Percentiles rank a stretch among this genome's conserved stretches.
Evolutionary conservation across 2,113 vertebrate species (phyloP).

Genomic region (Hiodon tergisus): DNA sequence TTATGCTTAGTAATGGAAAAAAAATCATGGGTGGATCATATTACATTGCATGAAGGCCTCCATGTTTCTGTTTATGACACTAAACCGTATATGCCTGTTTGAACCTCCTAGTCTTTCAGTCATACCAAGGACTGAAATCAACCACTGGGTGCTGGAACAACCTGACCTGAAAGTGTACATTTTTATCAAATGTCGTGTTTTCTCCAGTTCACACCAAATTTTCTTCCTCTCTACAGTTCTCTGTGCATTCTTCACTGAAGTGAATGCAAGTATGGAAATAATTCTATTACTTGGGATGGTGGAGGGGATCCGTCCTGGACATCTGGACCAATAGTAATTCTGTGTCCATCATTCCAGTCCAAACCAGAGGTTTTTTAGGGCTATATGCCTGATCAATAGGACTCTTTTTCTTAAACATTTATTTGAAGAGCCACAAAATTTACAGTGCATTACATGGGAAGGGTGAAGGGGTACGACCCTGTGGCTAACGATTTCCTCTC

Average conservation of each 20-base stretch:
- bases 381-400: not conserved
- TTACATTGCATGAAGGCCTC: no score
- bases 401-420: not conserved
- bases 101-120: no score
- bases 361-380: not conserved
- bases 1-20: no score
- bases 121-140: no score
- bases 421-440: not conserved
- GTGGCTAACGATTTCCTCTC: constrained; percentile 7
- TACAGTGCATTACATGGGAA: not conserved
- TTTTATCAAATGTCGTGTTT: not conserved
- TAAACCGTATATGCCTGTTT: no score
- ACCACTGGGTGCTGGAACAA: no score
- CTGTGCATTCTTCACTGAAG: constrained; percentile 52
- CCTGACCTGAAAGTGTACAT: not conserved
- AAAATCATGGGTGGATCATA: no score
- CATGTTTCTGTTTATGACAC: no score
- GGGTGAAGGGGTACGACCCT: not conserved
- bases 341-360: not conserved
- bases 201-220: not conserved
- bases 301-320: not conserved
- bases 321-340: not conserved
- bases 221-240: constrained; percentile 45
- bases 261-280: constrained; percentile 63
- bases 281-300: not conserved